These are phyloP conservation scores for Apamea epomidion DNA, from an alignment of 2,888 invertebrate genomes.

Conservation along the genomic window DNA sequence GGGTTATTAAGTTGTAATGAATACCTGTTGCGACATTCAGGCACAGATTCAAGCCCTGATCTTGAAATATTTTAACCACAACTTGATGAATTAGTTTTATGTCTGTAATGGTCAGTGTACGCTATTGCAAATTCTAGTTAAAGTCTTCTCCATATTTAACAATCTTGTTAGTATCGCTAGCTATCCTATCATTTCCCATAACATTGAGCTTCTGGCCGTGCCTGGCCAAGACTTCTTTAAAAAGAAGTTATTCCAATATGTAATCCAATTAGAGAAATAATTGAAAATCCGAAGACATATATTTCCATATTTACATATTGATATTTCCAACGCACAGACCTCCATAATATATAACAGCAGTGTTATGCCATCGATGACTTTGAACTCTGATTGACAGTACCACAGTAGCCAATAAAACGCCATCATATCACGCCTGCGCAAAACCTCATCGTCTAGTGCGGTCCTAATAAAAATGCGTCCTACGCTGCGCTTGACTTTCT, in stretches of 20 bases:
- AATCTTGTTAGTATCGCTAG: neutral
- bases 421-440: constrained; percentile 66
- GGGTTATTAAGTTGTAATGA: constrained; percentile 54
- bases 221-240: neutral
- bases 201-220: neutral
- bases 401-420: constrained; percentile 53
- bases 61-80: constrained; percentile 5
- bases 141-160: neutral
- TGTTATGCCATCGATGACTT: constrained; percentile 15
- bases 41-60: neutral
- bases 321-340: neutral
- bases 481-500: constrained; percentile 76
- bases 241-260: neutral
- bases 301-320: neutral
- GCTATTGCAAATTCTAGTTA: neutral
- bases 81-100: neutral
- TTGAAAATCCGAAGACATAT: neutral
- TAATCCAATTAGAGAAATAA: constrained; percentile 25
- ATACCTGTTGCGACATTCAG: constrained; percentile 18
- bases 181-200: neutral
- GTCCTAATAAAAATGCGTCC: constrained; percentile 77
- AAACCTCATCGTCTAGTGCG: constrained; percentile 60
- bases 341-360: constrained; percentile 3
- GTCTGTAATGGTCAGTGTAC: neutral
- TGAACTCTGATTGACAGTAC: constrained; percentile 33